A percentile compares a stretch with the other conserved stretches of the same genome.
Evolutionary conservation across 2,888 invertebrate species (phyloP).

Genomic region (Cotesia congregata): DNA sequence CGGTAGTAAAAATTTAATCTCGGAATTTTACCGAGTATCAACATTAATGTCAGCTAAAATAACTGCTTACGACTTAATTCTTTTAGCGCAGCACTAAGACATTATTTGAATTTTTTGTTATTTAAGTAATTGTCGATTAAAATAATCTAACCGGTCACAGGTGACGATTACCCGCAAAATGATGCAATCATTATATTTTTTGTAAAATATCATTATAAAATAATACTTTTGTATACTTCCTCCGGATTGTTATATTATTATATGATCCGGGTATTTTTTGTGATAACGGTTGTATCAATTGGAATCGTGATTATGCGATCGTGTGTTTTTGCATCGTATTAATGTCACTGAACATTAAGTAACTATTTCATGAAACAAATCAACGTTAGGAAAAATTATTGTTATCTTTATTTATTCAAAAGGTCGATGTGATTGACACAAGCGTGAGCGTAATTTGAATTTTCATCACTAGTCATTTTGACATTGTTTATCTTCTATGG

Average conservation of each 20-base stretch:
- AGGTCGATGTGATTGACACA: slow-evolving; percentile 13
- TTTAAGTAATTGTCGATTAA: neutral
- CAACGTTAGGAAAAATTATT: neutral
- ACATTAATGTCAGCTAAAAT: neutral
- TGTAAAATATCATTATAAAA: neutral
- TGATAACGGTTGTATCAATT: neutral
- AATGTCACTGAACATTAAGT: neutral
- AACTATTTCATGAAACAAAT: neutral
- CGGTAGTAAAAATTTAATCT: neutral
- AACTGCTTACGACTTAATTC: neutral
- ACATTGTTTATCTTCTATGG: neutral
- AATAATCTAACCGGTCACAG: neutral
- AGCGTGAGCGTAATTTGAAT: slow-evolving; percentile 4
- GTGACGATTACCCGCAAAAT: neutral
- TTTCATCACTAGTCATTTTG: slow-evolving; percentile 3
- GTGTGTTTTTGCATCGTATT: neutral
- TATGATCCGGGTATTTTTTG: neutral
- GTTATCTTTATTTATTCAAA: slow-evolving; percentile 8
- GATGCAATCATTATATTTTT: neutral
- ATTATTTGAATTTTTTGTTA: neutral
- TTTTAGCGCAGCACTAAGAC: neutral
- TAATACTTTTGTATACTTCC: too few species aligned
- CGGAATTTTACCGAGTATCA: neutral
- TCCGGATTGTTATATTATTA: neutral
- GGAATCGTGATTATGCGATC: slow-evolving; percentile 9